These are phyloP conservation scores for Mustela lutreola DNA, from an alignment of 2,113 vertebrate genomes.

Conservation along the genomic window DNA sequence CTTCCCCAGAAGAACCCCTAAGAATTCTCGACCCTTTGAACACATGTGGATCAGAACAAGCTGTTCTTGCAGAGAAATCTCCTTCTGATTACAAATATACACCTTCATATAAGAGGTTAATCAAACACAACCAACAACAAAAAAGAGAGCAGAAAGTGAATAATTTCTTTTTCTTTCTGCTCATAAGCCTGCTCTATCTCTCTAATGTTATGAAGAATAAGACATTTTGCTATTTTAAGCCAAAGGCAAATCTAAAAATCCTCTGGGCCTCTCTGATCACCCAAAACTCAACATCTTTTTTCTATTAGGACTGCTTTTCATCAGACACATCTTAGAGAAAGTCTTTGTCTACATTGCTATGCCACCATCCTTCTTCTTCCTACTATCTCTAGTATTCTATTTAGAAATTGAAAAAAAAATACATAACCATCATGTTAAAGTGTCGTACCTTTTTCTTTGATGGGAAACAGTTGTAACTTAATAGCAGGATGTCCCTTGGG, in stretches of 20 bases:
- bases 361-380: neutral
- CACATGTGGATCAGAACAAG: neutral
- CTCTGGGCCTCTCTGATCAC: neutral
- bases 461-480: conserved; percentile 44
- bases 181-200: neutral
- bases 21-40: neutral
- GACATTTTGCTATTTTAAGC: neutral
- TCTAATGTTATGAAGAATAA: neutral
- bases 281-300: neutral
- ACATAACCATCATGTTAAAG: neutral
- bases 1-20: neutral
- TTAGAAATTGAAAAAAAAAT: neutral
- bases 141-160: neutral
- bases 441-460: neutral
- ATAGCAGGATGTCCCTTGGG: neutral
- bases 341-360: neutral
- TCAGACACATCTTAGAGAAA: neutral
- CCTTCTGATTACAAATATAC: neutral
- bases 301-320: neutral
- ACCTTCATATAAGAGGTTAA: neutral
- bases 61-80: neutral
- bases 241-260: conserved; percentile 1
- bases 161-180: neutral
- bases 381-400: neutral
- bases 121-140: neutral